Evolutionary conservation across 2,888 invertebrate species (phyloP).

Genomic region (Hemithea aestivaria): DNA sequence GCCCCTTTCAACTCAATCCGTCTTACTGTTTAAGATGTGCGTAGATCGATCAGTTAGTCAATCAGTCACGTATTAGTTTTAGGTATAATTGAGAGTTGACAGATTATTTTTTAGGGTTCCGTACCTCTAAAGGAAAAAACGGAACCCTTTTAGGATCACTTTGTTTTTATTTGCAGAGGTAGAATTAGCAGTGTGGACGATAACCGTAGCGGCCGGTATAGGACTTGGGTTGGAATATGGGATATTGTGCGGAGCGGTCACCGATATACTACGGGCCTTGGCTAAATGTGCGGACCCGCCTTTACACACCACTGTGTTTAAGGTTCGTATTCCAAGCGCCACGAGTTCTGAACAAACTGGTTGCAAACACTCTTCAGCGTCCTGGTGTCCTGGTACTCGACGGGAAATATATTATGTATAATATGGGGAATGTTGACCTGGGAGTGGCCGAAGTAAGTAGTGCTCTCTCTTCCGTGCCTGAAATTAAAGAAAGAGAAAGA

Average conservation of each 20-base stretch:
- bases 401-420: conserved; percentile 33
- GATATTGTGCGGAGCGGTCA: conserved; percentile 85
- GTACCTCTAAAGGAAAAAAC: no score
- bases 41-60: no score
- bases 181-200: conserved; percentile 64
- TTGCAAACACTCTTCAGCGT: neutral
- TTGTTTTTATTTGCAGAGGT: conserved; percentile 40
- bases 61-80: no score
- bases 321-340: conserved; percentile 51
- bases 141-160: no score
- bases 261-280: conserved; percentile 85
- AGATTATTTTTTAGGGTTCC: no score
- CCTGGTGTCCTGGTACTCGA: conserved; percentile 44
- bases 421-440: conserved; percentile 43
- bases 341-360: conserved; percentile 23
- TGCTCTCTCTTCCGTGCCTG: neutral
- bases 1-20: no score
- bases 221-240: conserved; percentile 89
- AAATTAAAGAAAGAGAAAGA: no score
- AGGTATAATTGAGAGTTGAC: no score
- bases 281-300: conserved; percentile 85
- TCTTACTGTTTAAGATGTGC: no score
- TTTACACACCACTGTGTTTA: conserved; percentile 28
- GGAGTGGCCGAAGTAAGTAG: conserved; percentile 61
- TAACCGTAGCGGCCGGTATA: conserved; percentile 86